These are phyloP conservation scores for Pelecanoides urinatrix DNA, from an alignment of 2,113 vertebrate species.

Conservation along the genomic window DNA sequence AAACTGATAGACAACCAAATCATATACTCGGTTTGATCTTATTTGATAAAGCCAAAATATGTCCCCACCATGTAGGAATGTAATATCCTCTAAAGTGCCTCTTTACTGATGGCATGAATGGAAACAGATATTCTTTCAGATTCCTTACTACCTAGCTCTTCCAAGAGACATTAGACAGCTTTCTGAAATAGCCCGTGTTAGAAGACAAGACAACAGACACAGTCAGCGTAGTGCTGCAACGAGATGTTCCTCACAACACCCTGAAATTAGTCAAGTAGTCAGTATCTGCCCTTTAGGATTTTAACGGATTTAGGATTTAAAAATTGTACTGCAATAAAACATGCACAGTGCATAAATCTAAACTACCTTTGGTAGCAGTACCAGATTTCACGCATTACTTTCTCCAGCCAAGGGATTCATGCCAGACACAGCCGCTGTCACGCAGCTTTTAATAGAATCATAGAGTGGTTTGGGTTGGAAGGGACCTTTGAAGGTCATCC, in stretches of 20 bases:
- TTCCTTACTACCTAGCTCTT: neutral
- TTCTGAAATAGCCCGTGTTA: accelerated
- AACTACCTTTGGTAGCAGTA: neutral
- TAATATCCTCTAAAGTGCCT: neutral
- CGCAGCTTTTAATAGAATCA: neutral
- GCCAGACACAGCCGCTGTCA: neutral
- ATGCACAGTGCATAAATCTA: neutral
- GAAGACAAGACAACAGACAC: neutral
- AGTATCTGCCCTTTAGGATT: neutral
- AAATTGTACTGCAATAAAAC: neutral
- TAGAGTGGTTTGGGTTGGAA: neutral
- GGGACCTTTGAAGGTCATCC: accelerated
- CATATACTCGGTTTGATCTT: neutral
- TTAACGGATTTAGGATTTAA: neutral
- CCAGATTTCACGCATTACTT: neutral
- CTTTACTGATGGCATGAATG: neutral
- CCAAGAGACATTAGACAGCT: neutral
- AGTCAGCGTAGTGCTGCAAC: neutral
- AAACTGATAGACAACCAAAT: neutral
- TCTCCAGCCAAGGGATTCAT: neutral
- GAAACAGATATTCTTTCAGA: neutral
- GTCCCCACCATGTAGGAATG: neutral
- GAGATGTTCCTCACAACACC: neutral
- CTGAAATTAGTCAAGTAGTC: neutral
- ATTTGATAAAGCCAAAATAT: neutral